A percentile compares a stretch with the other conserved stretches of the same genome.
Conservation (phyloP, 2,797 vertebrate genomes). For the Siniperca undulata region DNA sequence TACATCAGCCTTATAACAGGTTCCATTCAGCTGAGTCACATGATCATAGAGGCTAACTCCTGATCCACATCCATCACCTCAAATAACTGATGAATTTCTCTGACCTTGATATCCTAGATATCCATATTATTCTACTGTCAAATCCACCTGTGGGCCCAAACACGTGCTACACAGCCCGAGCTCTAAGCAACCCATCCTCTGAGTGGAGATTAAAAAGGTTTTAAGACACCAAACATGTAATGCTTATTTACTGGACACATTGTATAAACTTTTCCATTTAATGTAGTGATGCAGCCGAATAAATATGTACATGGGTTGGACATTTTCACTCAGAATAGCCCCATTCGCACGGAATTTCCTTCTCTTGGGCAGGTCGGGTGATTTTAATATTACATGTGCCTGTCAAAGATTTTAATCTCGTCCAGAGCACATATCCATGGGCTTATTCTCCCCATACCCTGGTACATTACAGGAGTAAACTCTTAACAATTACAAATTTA, state of each 20-base stretch:
- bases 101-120: slow-evolving; percentile 39
- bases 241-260: neutral
- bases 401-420: neutral
- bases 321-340: no score
- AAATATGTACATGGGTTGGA: neutral
- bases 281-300: neutral
- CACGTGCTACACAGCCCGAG: neutral
- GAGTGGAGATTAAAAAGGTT: neutral
- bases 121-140: neutral
- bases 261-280: neutral
- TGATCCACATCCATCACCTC: slow-evolving; percentile 41
- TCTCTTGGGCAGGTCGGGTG: neutral
- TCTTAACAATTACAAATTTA: neutral
- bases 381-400: neutral
- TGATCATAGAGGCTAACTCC: slow-evolving; percentile 31
- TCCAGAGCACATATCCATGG: neutral
- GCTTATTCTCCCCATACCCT: no score
- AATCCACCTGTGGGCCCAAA: slow-evolving; percentile 23
- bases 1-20: slow-evolving; percentile 44
- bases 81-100: slow-evolving; percentile 25
- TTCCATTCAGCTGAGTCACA: slow-evolving; percentile 59
- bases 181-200: neutral
- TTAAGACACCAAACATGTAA: neutral
- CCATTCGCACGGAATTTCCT: no score
- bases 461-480: neutral